These are phyloP conservation scores for Boloria selene DNA, from an alignment of 2,888 invertebrate genomes.

Conservation along the genomic window DNA sequence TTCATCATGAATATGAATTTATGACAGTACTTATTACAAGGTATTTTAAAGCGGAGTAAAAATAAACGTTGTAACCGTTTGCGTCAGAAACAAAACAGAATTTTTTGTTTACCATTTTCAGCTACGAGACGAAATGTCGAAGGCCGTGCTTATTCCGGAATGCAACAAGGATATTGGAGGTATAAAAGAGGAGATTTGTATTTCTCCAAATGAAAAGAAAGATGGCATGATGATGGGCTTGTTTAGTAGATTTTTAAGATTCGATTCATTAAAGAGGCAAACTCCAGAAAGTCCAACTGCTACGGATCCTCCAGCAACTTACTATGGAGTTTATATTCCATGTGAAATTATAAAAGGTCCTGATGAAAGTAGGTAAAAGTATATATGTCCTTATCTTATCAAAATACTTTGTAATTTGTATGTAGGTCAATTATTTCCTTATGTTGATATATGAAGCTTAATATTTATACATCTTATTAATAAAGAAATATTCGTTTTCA, in stretches of 20 bases:
- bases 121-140: slow-evolving; percentile 69
- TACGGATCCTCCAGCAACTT: slow-evolving; percentile 61
- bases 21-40: slow-evolving; percentile 59
- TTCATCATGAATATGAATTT: slow-evolving; percentile 58
- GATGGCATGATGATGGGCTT: slow-evolving; percentile 69
- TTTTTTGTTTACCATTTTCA: slow-evolving; percentile 72
- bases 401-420: slow-evolving; percentile 22
- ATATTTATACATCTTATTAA: too few relatives aligned
- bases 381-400: slow-evolving; percentile 23
- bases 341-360: slow-evolving; percentile 78
- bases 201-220: slow-evolving; percentile 68
- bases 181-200: slow-evolving; percentile 65
- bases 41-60: slow-evolving; percentile 54
- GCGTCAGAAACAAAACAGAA: slow-evolving; percentile 75
- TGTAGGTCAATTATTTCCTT: slow-evolving; percentile 38
- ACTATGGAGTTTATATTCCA: slow-evolving; percentile 80
- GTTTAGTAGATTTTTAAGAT: slow-evolving; percentile 66
- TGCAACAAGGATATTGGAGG: slow-evolving; percentile 67
- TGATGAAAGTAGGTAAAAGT: slow-evolving; percentile 68
- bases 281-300: slow-evolving; percentile 58
- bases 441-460: background rate
- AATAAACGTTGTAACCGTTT: slow-evolving; percentile 65
- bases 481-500: background rate
- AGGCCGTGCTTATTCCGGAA: slow-evolving; percentile 70
- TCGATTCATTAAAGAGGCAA: slow-evolving; percentile 64